Evolutionary conservation across 2,888 invertebrate species (phyloP).

Genomic region (Philaethria dido): DNA sequence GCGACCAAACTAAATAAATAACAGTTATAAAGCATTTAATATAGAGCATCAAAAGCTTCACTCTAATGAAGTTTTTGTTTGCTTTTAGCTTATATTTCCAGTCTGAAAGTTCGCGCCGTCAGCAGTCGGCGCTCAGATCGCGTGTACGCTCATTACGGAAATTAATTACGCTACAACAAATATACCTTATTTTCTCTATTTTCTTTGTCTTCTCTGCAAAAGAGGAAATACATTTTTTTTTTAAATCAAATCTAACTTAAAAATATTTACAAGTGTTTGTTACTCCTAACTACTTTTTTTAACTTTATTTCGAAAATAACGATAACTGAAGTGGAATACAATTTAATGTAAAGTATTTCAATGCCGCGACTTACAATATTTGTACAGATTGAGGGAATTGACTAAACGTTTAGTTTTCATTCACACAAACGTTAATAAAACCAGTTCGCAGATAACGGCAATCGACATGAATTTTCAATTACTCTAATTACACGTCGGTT

Average conservation of each 20-base stretch:
- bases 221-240: too few species aligned
- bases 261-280: too few species aligned
- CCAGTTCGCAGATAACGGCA: conserved; percentile 17
- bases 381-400: neutral
- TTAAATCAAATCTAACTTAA: too few species aligned
- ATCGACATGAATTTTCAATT: conserved; percentile 14
- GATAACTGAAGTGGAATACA: too few species aligned
- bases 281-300: too few species aligned
- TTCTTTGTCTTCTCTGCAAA: neutral
- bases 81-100: neutral
- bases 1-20: neutral
- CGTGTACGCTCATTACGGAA: neutral
- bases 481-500: conserved; percentile 13
- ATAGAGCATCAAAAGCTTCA: neutral
- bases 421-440: neutral
- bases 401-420: conserved; percentile 12
- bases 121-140: neutral
- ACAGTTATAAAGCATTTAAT: neutral
- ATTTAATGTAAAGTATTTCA: neutral
- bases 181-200: neutral
- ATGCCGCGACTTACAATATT: neutral
- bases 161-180: neutral
- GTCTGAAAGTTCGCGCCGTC: neutral
- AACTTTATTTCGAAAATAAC: too few species aligned
- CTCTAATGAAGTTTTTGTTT: neutral